These are phyloP conservation scores for Dryocosmus kuriphilus DNA, from an alignment of 2,888 invertebrate species.

Conservation along the genomic window DNA sequence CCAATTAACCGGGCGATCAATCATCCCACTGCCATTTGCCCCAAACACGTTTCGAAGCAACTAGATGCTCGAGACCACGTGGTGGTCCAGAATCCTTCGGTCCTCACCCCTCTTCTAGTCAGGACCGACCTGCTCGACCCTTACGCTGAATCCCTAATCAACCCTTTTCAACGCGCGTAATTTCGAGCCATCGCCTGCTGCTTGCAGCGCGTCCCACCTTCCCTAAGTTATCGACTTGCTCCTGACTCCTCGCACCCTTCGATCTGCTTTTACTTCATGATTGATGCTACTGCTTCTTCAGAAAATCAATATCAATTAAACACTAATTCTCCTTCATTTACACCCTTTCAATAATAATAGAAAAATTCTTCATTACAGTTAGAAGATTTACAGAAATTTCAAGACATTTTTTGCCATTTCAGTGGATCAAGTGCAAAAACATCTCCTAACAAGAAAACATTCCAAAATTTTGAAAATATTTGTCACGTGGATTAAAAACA, in stretches of 20 bases:
- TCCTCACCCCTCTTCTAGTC: conserved; percentile 47
- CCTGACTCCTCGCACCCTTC: conserved; percentile 43
- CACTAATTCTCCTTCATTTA: conserved; percentile 37
- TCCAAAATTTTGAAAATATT: too few species aligned
- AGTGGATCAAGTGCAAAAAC: neutral
- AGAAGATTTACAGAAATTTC: neutral
- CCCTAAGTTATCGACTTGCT: conserved; percentile 42
- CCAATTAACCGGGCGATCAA: conserved; percentile 88
- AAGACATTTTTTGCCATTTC: neutral
- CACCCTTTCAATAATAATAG: neutral
- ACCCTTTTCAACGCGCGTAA: conserved; percentile 77
- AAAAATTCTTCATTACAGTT: neutral
- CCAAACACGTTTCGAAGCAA: conserved; percentile 61
- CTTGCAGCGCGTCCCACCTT: conserved; percentile 43
- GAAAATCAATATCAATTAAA: conserved; percentile 51
- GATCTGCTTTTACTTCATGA: conserved; percentile 50
- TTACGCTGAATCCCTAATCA: conserved; percentile 76
- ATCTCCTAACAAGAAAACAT: too few species aligned
- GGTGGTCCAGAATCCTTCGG: conserved; percentile 68
- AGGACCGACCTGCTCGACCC: conserved; percentile 69
- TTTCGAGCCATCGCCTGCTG: conserved; percentile 64
- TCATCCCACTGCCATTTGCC: conserved; percentile 82
- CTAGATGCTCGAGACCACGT: conserved; percentile 56
- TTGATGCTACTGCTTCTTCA: conserved; percentile 32
- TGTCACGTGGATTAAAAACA: neutral